These are phyloP conservation scores for Dioctria linearis DNA, from an alignment of 2,888 invertebrate genomes.

Conservation along the genomic window DNA sequence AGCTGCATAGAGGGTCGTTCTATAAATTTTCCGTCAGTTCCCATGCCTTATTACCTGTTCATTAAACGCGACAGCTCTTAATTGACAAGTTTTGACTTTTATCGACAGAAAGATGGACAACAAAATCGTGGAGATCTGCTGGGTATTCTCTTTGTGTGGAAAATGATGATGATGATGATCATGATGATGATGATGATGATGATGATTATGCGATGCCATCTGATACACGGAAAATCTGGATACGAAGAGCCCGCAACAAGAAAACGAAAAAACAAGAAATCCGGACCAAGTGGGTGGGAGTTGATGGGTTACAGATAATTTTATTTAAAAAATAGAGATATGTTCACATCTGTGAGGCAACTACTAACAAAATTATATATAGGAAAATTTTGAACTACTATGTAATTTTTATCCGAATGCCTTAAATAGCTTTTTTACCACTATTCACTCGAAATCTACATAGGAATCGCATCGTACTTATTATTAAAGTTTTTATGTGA, in stretches of 20 bases:
- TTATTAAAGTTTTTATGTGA: too few relatives aligned
- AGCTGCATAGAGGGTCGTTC: constrained; percentile 25
- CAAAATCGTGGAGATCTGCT: constrained; percentile 39
- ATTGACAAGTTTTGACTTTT: constrained; percentile 55
- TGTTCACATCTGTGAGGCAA: too few relatives aligned
- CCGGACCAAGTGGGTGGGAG: constrained; percentile 24
- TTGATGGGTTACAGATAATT: neutral
- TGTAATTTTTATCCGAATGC: too few relatives aligned
- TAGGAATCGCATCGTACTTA: too few relatives aligned
- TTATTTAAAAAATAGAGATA: too few relatives aligned
- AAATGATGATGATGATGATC: neutral
- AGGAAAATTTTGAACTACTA: too few relatives aligned
- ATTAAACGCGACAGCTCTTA: constrained; percentile 51
- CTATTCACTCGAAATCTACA: too few relatives aligned
- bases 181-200: too few relatives aligned
- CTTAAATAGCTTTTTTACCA: too few relatives aligned
- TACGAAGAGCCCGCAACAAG: too few relatives aligned
- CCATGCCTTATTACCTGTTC: constrained; percentile 53
- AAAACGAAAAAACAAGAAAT: neutral
- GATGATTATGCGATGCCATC: constrained; percentile 27
- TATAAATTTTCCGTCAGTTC: constrained; percentile 53
- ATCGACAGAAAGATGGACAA: constrained; percentile 47
- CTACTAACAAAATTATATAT: too few relatives aligned
- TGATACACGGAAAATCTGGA: neutral
- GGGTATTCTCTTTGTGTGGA: constrained; percentile 18